Percentiles rank a stretch among this genome's conserved stretches.
phyloP scores from a whole-genome alignment of 2,797 vertebrate genomes.

The Semotilus atromaculatus region DNA sequence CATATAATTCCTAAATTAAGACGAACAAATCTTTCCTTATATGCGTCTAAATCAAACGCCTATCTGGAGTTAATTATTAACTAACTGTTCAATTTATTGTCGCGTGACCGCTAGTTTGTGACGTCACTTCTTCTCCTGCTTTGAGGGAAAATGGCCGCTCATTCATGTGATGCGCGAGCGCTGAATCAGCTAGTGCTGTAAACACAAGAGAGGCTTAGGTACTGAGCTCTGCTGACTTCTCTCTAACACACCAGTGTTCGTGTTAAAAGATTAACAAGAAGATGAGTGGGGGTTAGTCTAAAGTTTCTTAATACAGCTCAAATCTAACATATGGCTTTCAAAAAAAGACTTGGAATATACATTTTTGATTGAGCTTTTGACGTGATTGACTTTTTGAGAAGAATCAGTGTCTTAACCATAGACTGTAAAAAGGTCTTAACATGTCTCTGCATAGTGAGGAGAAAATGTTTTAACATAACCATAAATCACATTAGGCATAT shows the following conservation, averaged over 20 bases:
- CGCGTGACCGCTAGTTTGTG: background rate
- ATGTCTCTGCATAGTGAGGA: background rate
- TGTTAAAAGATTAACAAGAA: background rate
- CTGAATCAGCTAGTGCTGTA: constrained; percentile 70
- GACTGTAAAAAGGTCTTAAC: too few relatives aligned
- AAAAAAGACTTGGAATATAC: background rate
- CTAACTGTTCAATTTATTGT: background rate
- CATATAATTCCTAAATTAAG: too few relatives aligned
- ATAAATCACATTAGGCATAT: background rate
- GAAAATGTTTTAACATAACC: background rate
- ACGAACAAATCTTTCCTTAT: background rate
- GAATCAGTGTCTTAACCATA: too few relatives aligned
- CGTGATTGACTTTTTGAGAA: background rate
- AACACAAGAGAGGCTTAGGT: constrained; percentile 7
- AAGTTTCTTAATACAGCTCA: background rate
- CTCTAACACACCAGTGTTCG: background rate
- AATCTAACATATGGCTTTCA: background rate
- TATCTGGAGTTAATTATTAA: background rate
- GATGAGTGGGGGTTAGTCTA: background rate
- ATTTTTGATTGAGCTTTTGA: background rate
- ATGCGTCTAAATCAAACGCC: background rate
- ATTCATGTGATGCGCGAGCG: constrained; percentile 60
- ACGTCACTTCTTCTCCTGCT: constrained; percentile 39
- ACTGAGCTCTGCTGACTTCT: constrained; percentile 15
- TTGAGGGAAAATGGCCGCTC: constrained; percentile 74